Conservation (phyloP, 2,113 vertebrate species). For the Gadus chalcogrammus region DNA sequence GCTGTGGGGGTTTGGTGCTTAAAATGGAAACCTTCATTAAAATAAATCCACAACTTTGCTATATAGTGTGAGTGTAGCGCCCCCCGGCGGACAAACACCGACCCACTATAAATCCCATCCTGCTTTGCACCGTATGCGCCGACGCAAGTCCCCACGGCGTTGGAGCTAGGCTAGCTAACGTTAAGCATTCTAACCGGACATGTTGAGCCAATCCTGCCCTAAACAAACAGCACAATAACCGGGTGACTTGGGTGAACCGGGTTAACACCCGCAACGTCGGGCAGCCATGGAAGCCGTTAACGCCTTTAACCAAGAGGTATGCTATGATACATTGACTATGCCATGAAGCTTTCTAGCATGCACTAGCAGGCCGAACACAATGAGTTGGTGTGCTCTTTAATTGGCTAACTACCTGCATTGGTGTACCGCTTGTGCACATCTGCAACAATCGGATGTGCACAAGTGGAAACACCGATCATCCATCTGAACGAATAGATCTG, state of each 20-base stretch:
- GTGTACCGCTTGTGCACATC: too few species aligned
- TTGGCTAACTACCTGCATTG: too few species aligned
- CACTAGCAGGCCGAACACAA: slow-evolving; percentile 7
- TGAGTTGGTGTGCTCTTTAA: too few species aligned
- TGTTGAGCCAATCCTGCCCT: slow-evolving; percentile 70
- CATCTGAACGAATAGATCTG: too few species aligned
- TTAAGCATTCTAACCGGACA: slow-evolving; percentile 71
- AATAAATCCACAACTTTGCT: too few species aligned
- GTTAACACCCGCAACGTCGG: slow-evolving; percentile 27
- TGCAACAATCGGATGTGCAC: too few species aligned
- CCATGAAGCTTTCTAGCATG: slow-evolving; percentile 22
- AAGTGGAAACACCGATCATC: too few species aligned
- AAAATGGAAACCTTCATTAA: too few species aligned
- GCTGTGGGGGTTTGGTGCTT: too few species aligned
- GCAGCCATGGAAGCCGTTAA: slow-evolving; percentile 85
- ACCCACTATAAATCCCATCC: slow-evolving; percentile 55
- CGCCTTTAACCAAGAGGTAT: slow-evolving; percentile 87
- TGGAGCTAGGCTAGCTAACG: slow-evolving; percentile 56
- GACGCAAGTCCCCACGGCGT: slow-evolving; percentile 48
- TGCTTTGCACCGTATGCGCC: slow-evolving; percentile 64
- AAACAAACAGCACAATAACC: slow-evolving; percentile 52
- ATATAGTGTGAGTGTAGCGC: background rate
- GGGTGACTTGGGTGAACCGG: slow-evolving; percentile 35
- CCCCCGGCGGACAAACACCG: slow-evolving; percentile 24
- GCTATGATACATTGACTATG: slow-evolving; percentile 23